Percentiles rank a stretch among this genome's conserved stretches.
Conservation (phyloP, 2,888 invertebrate genomes). For the Gryllus longicercus region DNA sequence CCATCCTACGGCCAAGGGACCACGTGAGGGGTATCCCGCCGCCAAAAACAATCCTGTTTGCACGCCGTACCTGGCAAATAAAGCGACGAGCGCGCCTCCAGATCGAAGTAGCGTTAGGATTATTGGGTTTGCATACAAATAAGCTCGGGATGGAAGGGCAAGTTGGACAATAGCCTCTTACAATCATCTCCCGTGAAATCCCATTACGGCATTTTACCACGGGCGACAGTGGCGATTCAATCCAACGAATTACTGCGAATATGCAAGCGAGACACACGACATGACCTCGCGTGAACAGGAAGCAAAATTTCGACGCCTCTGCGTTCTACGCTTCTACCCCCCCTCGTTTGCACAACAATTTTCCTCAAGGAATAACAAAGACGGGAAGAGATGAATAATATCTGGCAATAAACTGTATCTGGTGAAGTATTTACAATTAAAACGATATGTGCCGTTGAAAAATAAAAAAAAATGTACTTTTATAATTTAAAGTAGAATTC, state of each 20-base stretch:
- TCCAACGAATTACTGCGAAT: slow-evolving; percentile 8
- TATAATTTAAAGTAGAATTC: too few species aligned
- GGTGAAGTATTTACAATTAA: too few species aligned
- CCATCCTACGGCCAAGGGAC: not conserved
- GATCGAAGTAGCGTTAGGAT: slow-evolving; percentile 17
- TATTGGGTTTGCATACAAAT: slow-evolving; percentile 17
- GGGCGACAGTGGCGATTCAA: not conserved
- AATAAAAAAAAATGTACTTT: too few species aligned
- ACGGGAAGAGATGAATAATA: too few species aligned
- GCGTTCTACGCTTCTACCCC: not conserved
- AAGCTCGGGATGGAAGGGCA: not conserved
- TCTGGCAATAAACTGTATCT: too few species aligned
- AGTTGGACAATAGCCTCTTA: not conserved
- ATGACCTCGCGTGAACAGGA: not conserved
- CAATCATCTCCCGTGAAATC: slow-evolving; percentile 5
- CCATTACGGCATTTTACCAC: slow-evolving; percentile 17
- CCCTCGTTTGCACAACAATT: too few species aligned
- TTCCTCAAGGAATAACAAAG: too few species aligned
- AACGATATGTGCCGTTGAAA: too few species aligned
- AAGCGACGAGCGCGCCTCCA: not conserved
- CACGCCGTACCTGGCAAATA: slow-evolving; percentile 10
- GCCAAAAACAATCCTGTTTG: not conserved
- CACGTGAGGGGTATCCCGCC: not conserved
- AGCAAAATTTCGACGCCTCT: not conserved
- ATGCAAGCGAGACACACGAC: not conserved